Evolutionary conservation across 2,797 vertebrate species (phyloP).

Genomic region (Sebastes oblongus): DNA sequence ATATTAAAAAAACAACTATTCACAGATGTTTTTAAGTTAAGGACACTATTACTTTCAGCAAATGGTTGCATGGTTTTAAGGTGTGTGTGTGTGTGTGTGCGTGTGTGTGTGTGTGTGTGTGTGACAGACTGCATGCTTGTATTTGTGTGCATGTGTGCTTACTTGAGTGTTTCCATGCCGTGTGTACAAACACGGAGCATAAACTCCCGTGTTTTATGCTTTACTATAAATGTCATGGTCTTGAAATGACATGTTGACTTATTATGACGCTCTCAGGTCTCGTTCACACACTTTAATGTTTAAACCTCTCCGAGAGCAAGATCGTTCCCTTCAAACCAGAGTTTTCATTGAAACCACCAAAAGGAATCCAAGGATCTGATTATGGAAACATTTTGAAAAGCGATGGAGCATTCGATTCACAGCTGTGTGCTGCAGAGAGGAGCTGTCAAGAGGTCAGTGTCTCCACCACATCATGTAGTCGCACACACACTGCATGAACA

Average conservation of each 20-base stretch:
- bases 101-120: not conserved
- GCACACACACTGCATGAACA: conserved; percentile 38
- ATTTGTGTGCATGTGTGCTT: not conserved
- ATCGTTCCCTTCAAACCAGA: not conserved
- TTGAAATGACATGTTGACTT: conserved; percentile 29
- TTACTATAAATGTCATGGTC: conserved; percentile 41
- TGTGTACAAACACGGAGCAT: not conserved
- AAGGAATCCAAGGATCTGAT: conserved; percentile 42
- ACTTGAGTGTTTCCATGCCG: not conserved
- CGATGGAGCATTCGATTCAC: conserved; percentile 59
- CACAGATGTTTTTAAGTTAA: not conserved
- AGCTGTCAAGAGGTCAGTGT: conserved; percentile 58
- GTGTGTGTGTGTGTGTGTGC: not conserved
- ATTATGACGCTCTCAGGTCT: conserved; percentile 21
- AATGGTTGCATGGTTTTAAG: not conserved
- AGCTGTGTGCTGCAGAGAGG: conserved; percentile 57
- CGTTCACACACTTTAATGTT: not conserved
- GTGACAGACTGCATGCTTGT: not conserved
- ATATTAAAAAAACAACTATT: not conserved
- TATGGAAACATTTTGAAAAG: conserved; percentile 55
- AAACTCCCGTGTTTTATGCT: conserved; percentile 32
- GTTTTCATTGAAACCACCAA: conserved; percentile 22
- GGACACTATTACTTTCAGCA: not conserved
- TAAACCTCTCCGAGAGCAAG: conserved; percentile 5
- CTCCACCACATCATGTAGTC: conserved; percentile 48